phyloP scores from a whole-genome alignment of 2,888 invertebrate species.

The Coenonympha glycerion region DNA sequence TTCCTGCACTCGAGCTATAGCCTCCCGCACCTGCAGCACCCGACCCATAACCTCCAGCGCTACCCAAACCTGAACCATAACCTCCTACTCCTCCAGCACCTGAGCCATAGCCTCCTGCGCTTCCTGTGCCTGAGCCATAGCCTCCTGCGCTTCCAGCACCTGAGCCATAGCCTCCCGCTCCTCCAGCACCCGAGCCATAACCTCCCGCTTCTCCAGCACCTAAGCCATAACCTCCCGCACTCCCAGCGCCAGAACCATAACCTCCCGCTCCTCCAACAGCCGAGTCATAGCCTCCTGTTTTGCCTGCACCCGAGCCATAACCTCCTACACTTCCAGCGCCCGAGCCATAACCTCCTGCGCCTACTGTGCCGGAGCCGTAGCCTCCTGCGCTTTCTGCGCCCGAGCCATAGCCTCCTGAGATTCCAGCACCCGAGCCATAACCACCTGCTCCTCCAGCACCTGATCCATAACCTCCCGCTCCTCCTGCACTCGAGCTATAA shows the following conservation, averaged over 20 bases:
- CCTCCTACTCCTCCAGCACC: neutral
- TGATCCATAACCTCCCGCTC: neutral
- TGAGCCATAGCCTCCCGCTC: neutral
- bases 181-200: neutral
- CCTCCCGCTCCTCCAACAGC: neutral
- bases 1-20: neutral
- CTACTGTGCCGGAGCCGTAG: neutral
- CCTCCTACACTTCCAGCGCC: neutral
- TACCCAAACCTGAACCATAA: neutral
- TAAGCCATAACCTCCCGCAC: neutral
- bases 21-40: neutral
- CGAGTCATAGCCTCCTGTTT: neutral
- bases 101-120: neutral
- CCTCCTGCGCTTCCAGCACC: neutral
- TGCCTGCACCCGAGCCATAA: neutral
- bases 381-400: neutral
- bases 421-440: neutral
- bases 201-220: neutral
- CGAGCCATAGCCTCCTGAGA: neutral
- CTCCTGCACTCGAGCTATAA: neutral
- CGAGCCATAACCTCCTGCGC: neutral
- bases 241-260: neutral
- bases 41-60: neutral
- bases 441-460: neutral
- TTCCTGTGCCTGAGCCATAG: neutral